Evolutionary conservation across 2,113 vertebrate species (phyloP).

Genomic region (Carollia perspicillata): DNA sequence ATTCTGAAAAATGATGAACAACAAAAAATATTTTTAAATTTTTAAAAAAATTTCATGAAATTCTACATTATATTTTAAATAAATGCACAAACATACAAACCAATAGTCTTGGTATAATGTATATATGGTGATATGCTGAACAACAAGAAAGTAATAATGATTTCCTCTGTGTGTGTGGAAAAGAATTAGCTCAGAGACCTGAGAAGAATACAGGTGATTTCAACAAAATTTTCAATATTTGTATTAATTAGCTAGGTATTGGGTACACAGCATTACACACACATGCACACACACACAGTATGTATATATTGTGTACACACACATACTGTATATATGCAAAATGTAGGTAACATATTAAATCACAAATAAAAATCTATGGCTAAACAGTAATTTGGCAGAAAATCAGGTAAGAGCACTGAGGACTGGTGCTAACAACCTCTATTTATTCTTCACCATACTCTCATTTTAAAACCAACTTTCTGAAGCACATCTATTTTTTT

Average conservation of each 20-base stretch:
- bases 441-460: neutral
- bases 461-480: neutral
- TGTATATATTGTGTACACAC: too few relatives aligned
- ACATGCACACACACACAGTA: too few relatives aligned
- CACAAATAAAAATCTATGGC: neutral
- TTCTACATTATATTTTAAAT: neutral
- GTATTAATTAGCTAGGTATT: neutral
- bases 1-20: neutral
- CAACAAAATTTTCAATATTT: neutral
- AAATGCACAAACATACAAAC: neutral
- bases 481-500: neutral
- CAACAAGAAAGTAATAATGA: neutral
- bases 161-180: neutral
- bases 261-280: too few relatives aligned
- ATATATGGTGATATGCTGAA: neutral
- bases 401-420: neutral
- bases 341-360: neutral
- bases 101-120: neutral
- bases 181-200: neutral
- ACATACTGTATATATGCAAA: too few relatives aligned
- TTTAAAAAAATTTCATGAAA: neutral
- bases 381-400: neutral
- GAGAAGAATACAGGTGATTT: neutral
- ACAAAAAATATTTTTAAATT: neutral
- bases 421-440: neutral